Evolutionary conservation across 2,888 invertebrate species (phyloP), one percentile per base, ranked within the genome.

Genomic region (Volucella bombylans): DNA sequence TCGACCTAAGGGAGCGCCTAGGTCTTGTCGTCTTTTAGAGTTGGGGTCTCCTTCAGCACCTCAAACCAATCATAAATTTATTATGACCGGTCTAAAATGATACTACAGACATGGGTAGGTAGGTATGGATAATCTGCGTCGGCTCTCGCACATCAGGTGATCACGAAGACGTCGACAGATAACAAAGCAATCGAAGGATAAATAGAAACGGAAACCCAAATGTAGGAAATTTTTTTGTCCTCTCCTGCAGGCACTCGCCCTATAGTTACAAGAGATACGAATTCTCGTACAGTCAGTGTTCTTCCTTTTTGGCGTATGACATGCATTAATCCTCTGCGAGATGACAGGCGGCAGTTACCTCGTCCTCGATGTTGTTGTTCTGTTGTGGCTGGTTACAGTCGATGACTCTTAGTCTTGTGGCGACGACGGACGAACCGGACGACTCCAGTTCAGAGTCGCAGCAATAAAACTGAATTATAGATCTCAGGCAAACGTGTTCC

Each of bases 401-500:
- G 31, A 31, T 31, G 31, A 31, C 31, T 31, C 31, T n/a, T n/a
- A n/a, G n/a, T n/a, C n/a, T 31, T 31, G 14, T n/a, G 14, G 31
- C 14, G 62, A 14, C 23, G 18, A 8, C 18, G n/a, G 18, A 31
- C 31, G 31, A 6, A 31, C 31, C 31, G 31, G 64, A 64, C 41
- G 50, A 43, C 47, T 39, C 71, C 72, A 39, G 45, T 38, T 43
- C 59, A 50, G 50, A 14, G 59, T 31, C 23, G 11, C 59, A 65
- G 74, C 71, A 80, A 79, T 83, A 80, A 83, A 83, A 79, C 74
- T 80, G 79, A 83, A 61, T 79, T 74, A 79, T 76, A 74, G 55
- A 74, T 74, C 74, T 71, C 69, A 69, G 54, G 11, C 68, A 54
- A 68, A 57, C 73, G 73, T 69, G 78, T 78, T 55, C 54, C n/a